These are phyloP conservation scores for Catostomus latipinnis DNA, from an alignment of 2,797 vertebrate genomes.

Conservation along the genomic window DNA sequence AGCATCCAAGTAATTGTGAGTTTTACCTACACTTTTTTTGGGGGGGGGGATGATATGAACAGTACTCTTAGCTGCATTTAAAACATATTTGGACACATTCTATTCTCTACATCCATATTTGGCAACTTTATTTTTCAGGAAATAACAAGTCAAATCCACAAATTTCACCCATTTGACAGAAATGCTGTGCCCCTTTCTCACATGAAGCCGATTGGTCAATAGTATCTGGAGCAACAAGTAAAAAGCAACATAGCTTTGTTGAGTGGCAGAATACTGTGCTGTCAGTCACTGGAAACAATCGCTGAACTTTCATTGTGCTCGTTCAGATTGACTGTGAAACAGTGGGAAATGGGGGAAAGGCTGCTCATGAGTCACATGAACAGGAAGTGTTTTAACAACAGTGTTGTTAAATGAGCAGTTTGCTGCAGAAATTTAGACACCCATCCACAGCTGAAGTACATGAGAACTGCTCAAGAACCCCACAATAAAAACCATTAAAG, in stretches of 20 bases:
- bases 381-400: conserved; percentile 30
- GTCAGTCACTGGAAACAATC: not conserved
- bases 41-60: not conserved
- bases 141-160: conserved; percentile 61
- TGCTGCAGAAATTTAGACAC: conserved; percentile 4
- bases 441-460: not conserved
- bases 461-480: not conserved
- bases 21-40: not conserved
- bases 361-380: conserved; percentile 32
- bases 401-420: conserved; percentile 7
- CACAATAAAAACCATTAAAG: not conserved
- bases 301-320: conserved; percentile 13
- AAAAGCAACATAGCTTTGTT: conserved; percentile 4
- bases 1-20: not conserved
- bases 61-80: not conserved
- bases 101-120: conserved; percentile 56
- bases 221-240: conserved; percentile 15
- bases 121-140: conserved; percentile 74
- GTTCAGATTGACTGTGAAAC: conserved; percentile 20
- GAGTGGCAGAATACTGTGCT: conserved; percentile 3
- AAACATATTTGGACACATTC: conserved; percentile 5
- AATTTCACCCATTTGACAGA: conserved; percentile 37
- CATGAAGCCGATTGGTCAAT: conserved; percentile 34
- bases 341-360: conserved; percentile 17
- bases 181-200: not conserved